Conservation (phyloP, 2,888 invertebrate genomes). For the Lucinisca nassula region DNA sequence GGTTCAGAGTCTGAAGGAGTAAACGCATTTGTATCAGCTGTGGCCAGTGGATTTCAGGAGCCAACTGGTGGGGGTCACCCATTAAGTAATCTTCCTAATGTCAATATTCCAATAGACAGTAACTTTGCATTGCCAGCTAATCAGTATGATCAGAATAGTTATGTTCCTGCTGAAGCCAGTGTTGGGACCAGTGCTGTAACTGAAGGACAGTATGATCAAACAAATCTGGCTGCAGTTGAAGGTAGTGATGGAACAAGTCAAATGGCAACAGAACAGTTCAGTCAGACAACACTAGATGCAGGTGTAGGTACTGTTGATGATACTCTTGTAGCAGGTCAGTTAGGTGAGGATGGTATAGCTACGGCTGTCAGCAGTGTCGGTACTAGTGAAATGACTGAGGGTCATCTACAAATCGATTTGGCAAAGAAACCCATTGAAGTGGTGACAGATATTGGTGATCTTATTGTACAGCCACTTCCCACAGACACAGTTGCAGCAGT, state of each 20-base stretch:
- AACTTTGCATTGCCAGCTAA: neutral
- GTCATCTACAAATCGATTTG: neutral
- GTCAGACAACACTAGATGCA: neutral
- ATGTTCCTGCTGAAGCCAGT: neutral
- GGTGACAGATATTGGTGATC: neutral
- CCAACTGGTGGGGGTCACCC: neutral
- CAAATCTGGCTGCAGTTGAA: neutral
- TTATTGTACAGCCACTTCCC: neutral
- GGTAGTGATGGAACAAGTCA: neutral
- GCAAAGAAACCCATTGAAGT: neutral
- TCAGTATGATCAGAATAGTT: neutral
- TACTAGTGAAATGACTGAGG: neutral
- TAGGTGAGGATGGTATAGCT: neutral
- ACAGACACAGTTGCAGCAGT: neutral
- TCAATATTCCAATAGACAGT: constrained; percentile 6
- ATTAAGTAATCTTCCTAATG: neutral
- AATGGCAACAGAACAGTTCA: neutral
- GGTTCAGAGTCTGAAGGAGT: neutral
- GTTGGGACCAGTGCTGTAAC: neutral
- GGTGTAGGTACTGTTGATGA: neutral
- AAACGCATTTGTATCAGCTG: neutral
- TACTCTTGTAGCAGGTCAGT: neutral
- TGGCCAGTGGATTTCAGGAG: neutral
- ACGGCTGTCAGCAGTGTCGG: neutral
- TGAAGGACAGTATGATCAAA: neutral